Conservation (phyloP, 2,888 invertebrate species). For the Eumacrocentrus americanus region DNA sequence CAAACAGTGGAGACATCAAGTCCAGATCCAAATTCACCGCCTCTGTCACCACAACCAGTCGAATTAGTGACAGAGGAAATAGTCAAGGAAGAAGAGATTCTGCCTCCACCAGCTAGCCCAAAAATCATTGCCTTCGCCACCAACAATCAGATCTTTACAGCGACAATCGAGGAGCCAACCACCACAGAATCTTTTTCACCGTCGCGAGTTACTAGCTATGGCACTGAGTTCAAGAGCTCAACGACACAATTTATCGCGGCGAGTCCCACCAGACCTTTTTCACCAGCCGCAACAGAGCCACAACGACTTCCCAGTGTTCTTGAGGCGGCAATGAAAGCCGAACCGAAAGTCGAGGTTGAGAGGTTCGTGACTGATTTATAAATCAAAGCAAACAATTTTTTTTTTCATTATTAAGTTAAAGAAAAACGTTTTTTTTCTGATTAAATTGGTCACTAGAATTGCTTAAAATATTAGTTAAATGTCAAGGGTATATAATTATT, state of each 20-base stretch:
- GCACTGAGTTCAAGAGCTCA: constrained; percentile 47
- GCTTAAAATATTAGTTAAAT: not conserved
- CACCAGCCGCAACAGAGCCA: constrained; percentile 46
- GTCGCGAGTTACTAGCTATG: constrained; percentile 45
- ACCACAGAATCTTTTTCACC: constrained; percentile 48
- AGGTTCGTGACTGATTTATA: constrained; percentile 47
- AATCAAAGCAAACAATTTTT: too few species aligned
- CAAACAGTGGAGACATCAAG: constrained; percentile 70
- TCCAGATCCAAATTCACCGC: constrained; percentile 58
- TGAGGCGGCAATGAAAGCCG: constrained; percentile 86
- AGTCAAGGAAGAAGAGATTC: constrained; percentile 47
- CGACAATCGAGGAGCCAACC: constrained; percentile 45
- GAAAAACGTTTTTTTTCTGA: not conserved
- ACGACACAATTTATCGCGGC: constrained; percentile 48
- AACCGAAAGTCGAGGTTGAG: constrained; percentile 80
- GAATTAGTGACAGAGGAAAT: constrained; percentile 49
- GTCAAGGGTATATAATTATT: constrained; percentile 32
- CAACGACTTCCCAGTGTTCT: constrained; percentile 72
- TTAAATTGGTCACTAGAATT: not conserved
- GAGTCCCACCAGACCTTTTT: constrained; percentile 54
- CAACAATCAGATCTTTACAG: constrained; percentile 45
- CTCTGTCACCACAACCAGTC: constrained; percentile 51
- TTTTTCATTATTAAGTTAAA: too few species aligned
- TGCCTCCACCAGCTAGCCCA: constrained; percentile 46
- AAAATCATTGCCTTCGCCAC: constrained; percentile 52